Base-by-base conservation (phyloP, 2,113 vertebrate species). In the Brachyhypopomus occidentalis region DNA sequence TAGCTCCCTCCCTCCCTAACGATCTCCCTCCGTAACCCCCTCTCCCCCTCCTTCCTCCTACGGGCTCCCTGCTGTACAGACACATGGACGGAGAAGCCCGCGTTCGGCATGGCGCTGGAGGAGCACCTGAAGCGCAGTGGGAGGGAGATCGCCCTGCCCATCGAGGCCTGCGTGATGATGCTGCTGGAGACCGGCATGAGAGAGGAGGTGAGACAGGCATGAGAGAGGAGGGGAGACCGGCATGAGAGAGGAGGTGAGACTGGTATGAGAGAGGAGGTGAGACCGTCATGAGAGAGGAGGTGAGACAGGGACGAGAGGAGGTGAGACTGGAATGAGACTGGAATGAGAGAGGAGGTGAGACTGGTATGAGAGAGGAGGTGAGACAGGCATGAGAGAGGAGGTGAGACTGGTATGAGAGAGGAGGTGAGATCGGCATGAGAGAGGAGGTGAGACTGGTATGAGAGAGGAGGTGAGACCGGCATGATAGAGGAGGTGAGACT, bases 121-220 rank as follows among this genome's bases (percentile, higher is more conserved):
- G 98, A 99, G 77, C 98, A 99, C 69, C 93, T 99, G 79, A 97
- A 98, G 89, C 96, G 94, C 86, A 98, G 95, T 0, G 91, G 94
- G 77, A 92, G 97, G 0, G 97, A 98, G 80, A 96, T 99, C 0
- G 98, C 98, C 0, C 91, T 99, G 73, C 98, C 97, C 0, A 88
- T 99, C 0, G 98, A 99, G 86, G 98, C 98, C 84, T 99, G 98
- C 9, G 95, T 99, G 67, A 98, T 99, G 98, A 96, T 99, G 95
- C 95, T 99, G 19, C 90, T 99, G 89, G 97, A 98, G 86, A 98
- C 97, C 0, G 98, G 98, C 80, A 98, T 99, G 98, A 97, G 93
- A 82, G 98, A 99, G 89, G 97, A 98, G 97, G 96, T 98, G 45
- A 30, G 30, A 30, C 30, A 1, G 30, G 30, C 30, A 30, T 30